Conservation (phyloP, 2,113 vertebrate genomes). For the human (Homo sapiens) region DNA sequence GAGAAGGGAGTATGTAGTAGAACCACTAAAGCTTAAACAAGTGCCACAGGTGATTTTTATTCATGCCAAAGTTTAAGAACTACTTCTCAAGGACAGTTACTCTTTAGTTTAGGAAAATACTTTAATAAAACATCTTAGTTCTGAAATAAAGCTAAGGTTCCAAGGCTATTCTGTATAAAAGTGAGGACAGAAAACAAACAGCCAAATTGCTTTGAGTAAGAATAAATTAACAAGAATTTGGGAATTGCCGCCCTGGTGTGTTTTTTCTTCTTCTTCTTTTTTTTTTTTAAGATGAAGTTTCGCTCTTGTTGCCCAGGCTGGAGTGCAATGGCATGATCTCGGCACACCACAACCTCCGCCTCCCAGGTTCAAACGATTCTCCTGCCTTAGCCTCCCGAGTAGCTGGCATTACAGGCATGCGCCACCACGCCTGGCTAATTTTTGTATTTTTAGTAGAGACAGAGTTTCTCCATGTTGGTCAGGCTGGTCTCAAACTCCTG, state of each 20-base stretch:
- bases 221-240: constrained; percentile 40
- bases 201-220: neutral
- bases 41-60: constrained; percentile 5
- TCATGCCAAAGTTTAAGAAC: constrained; percentile 20
- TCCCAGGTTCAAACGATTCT: no score
- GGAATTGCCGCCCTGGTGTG: neutral
- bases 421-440: no score
- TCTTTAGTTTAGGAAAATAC: constrained; percentile 31
- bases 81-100: neutral
- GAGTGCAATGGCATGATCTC: no score
- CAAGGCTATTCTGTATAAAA: constrained; percentile 29
- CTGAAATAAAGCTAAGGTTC: constrained; percentile 7
- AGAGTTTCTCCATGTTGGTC: no score
- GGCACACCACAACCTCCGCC: no score
- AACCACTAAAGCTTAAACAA: neutral
- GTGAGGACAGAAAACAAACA: constrained; percentile 9
- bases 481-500: no score
- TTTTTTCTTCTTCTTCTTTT: no score
- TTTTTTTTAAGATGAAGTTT: no score
- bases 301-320: no score
- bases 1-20: neutral
- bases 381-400: no score
- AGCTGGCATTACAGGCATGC: no score
- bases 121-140: constrained; percentile 21
- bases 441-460: no score